Percentiles rank a stretch among this genome's conserved stretches.
phyloP scores from a whole-genome alignment of 2,113 vertebrate species.

The Datnioides undecimradiatus region DNA sequence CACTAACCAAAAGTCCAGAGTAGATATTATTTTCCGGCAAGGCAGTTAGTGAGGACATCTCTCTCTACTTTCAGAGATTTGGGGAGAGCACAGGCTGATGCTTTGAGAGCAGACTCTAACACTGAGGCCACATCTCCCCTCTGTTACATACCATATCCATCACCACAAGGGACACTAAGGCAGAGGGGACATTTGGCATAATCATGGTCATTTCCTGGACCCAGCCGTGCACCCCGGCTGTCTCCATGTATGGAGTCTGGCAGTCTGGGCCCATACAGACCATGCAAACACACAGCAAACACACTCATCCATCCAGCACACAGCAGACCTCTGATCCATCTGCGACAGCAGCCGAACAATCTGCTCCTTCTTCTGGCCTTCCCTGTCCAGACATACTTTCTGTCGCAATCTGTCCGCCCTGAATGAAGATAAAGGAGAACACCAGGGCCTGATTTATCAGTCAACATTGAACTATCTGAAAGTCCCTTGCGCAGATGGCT shows the following conservation, averaged over 20 bases:
- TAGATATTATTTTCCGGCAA: neutral
- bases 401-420: slow-evolving; percentile 71
- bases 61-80: neutral
- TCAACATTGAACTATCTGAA: slow-evolving; percentile 77
- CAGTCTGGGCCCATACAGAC: slow-evolving; percentile 75
- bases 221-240: slow-evolving; percentile 50
- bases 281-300: slow-evolving; percentile 70
- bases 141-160: slow-evolving; percentile 74
- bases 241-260: slow-evolving; percentile 76
- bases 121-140: slow-evolving; percentile 33
- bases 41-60: neutral
- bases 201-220: slow-evolving; percentile 77
- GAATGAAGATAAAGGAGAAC: slow-evolving; percentile 87
- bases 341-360: slow-evolving; percentile 78
- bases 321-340: slow-evolving; percentile 70
- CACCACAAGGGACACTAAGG: slow-evolving; percentile 54
- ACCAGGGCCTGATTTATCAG: slow-evolving; percentile 84
- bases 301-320: slow-evolving; percentile 71
- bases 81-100: slow-evolving; percentile 3
- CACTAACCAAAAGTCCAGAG: neutral
- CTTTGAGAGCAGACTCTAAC: neutral
- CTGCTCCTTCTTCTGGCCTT: slow-evolving; percentile 81
- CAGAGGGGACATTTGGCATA: slow-evolving; percentile 67
- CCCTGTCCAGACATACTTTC: slow-evolving; percentile 77
- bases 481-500: slow-evolving; percentile 80